These are phyloP conservation scores for Etia nguti DNA, from an alignment of 2,113 vertebrate species.

Conservation along the genomic window DNA sequence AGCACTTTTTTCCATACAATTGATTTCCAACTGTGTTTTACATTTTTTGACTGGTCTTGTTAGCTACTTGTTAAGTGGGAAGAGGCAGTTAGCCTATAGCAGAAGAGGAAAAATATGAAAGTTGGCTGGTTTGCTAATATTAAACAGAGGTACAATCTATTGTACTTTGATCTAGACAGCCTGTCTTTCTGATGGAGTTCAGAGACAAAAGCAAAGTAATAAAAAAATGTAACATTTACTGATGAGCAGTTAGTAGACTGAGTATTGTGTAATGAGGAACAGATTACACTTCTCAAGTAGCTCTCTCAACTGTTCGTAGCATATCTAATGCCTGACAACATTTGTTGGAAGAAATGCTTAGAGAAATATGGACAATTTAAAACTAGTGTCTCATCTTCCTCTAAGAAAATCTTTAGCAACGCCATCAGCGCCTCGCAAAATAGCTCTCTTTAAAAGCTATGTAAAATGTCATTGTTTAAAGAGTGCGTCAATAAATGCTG, in stretches of 20 bases:
- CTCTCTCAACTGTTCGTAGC: background rate
- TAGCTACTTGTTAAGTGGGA: background rate
- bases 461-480: slow-evolving; percentile 73
- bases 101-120: background rate
- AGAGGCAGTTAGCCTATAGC: background rate
- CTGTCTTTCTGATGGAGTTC: background rate
- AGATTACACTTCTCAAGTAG: background rate
- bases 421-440: slow-evolving; percentile 5
- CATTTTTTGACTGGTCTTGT: background rate
- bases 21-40: background rate
- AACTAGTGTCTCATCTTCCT: background rate
- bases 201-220: background rate
- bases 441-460: slow-evolving; percentile 37
- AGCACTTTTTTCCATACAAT: background rate
- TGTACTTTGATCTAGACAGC: background rate
- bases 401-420: background rate
- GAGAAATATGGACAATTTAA: background rate
- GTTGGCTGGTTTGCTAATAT: background rate
- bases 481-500: slow-evolving; percentile 75
- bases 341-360: background rate
- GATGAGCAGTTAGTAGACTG: background rate
- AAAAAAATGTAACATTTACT: background rate
- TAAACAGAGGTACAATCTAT: background rate
- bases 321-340: background rate
- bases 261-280: background rate